Evolutionary conservation across 2,797 vertebrate genomes (phyloP).

Genomic region (Bradypus variegatus): DNA sequence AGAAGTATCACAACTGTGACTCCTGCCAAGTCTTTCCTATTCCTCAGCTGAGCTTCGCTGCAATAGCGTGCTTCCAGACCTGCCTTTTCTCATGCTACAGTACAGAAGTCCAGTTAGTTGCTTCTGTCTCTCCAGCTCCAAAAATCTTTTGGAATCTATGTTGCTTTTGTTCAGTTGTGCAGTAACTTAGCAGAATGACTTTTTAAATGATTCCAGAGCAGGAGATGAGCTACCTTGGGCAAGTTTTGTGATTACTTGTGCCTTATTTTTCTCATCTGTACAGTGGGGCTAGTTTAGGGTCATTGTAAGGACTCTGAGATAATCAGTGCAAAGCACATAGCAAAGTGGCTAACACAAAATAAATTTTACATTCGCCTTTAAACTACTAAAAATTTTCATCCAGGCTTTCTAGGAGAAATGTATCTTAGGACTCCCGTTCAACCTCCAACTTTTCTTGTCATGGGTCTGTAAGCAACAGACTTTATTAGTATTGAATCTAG

Average conservation of each 20-base stretch:
- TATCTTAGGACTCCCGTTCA: background rate
- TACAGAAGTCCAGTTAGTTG: background rate
- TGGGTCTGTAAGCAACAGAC: background rate
- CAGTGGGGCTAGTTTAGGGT: background rate
- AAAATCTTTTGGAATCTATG: background rate
- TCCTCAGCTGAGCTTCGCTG: background rate
- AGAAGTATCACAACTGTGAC: background rate
- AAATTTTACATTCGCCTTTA: background rate
- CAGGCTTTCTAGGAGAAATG: background rate
- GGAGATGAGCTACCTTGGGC: background rate
- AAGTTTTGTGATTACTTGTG: background rate
- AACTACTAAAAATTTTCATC: background rate
- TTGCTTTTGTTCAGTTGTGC: background rate
- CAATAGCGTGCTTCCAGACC: background rate
- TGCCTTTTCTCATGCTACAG: background rate
- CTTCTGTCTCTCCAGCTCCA: background rate
- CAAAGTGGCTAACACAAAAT: background rate
- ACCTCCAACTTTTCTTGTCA: background rate
- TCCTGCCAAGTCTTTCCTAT: background rate
- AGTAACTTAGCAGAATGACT: background rate
- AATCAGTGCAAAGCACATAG: background rate
- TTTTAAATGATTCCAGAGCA: background rate
- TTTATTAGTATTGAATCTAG: conserved; percentile 14
- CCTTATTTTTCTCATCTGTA: background rate
- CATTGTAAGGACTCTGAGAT: background rate